Evolutionary conservation across 30 jellyfish, hydroid and myxozoan genomes (phyloP).

Genomic region (Hydractinia symbiolongicarpus): DNA sequence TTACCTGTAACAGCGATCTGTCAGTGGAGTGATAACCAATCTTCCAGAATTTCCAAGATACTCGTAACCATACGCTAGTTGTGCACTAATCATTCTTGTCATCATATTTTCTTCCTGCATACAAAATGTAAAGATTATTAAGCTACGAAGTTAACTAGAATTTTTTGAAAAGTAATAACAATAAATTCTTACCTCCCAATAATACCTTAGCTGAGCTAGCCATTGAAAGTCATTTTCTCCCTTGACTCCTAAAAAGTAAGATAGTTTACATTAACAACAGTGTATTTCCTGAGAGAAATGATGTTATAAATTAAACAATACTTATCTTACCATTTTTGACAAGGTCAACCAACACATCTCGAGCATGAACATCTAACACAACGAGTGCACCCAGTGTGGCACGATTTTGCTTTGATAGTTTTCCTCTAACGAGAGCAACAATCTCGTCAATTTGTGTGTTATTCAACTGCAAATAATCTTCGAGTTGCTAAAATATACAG

Average conservation of each 20-base stretch:
- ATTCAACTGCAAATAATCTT: constrained; percentile 58
- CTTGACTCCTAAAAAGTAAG: constrained; percentile 49
- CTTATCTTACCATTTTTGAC: constrained; percentile 58
- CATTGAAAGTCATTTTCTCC: constrained; percentile 90
- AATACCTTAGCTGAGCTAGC: constrained; percentile 95
- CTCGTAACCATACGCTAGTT: constrained; percentile 87
- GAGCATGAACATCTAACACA: constrained; percentile 93
- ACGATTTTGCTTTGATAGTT: constrained; percentile 85
- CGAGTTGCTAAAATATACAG: constrained; percentile 41
- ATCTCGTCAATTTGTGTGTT: constrained; percentile 87
- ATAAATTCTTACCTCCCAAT: constrained; percentile 83
- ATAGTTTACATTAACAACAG: background rate
- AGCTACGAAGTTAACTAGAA: background rate
- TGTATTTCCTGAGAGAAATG: background rate
- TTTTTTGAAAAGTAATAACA: background rate
- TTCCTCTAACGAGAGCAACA: constrained; percentile 96
- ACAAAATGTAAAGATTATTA: background rate
- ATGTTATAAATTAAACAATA: background rate
- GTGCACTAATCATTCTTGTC: constrained; percentile 98
- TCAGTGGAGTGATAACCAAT: constrained; percentile 87
- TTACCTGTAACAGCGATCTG: constrained; percentile 95
- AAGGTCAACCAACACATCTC: constrained; percentile 80
- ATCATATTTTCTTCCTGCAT: constrained; percentile 73
- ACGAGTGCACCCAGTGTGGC: constrained; percentile 99
- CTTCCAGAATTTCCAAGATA: constrained; percentile 95